These are phyloP conservation scores for Drosophila aff. DNA, from an alignment of 1,140 invertebrate species.

Conservation along the genomic window DNA sequence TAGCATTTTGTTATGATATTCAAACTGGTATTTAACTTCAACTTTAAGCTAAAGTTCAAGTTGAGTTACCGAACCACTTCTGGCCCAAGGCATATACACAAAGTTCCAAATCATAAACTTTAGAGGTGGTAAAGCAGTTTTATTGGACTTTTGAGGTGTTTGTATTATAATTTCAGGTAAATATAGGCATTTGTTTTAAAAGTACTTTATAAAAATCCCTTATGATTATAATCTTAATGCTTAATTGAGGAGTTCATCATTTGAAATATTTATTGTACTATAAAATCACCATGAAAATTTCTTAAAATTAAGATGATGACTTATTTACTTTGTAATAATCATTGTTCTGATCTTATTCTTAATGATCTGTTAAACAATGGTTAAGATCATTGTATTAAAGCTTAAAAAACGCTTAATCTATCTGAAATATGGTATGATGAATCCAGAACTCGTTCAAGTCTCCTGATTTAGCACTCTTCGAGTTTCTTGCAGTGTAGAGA, in stretches of 20 bases:
- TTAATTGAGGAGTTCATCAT: neutral
- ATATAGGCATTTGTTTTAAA: neutral
- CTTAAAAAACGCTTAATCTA: neutral
- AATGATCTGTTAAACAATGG: neutral
- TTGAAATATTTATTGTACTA: neutral
- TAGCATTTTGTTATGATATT: neutral
- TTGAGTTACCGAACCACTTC: constrained; percentile 5
- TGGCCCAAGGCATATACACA: neutral
- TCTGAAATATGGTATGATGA: neutral
- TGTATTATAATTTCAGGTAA: neutral
- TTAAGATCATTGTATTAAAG: too few relatives aligned
- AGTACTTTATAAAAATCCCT: neutral
- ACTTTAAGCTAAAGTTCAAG: constrained; percentile 8
- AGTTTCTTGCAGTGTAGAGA: constrained; percentile 16
- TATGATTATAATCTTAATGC: neutral
- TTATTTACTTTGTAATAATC: too few relatives aligned
- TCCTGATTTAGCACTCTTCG: too few relatives aligned
- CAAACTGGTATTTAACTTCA: neutral
- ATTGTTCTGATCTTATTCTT: neutral
- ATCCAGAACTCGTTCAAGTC: neutral
- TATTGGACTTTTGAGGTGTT: neutral
- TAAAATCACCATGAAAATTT: neutral
- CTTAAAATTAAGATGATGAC: neutral
- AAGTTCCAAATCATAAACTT: neutral
- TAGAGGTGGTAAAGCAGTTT: neutral